Evolutionary conservation across 2,888 invertebrate species (phyloP).

Genomic region (Merodon equestris): DNA sequence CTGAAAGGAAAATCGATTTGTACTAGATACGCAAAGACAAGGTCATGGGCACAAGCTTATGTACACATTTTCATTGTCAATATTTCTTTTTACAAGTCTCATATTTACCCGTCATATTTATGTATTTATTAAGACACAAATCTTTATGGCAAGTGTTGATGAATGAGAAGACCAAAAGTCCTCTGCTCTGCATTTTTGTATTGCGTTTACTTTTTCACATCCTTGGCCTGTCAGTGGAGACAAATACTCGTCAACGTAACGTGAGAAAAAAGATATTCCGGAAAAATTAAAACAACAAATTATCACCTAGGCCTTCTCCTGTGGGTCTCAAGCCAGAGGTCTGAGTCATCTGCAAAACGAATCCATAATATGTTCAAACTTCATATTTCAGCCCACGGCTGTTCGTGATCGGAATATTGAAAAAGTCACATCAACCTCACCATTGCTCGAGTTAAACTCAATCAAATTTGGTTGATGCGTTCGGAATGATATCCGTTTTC

Average conservation of each 20-base stretch:
- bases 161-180: not conserved
- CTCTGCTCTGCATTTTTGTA: not conserved
- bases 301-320: constrained; percentile 4
- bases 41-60: too few species aligned
- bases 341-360: constrained; percentile 41
- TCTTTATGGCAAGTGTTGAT: constrained; percentile 7
- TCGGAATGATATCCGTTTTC: constrained; percentile 10
- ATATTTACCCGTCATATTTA: too few species aligned
- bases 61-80: too few species aligned
- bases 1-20: too few species aligned
- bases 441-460: not conserved
- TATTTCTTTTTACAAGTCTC: too few species aligned
- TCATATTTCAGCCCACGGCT: constrained; percentile 44
- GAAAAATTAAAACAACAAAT: constrained; percentile 26
- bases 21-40: too few species aligned
- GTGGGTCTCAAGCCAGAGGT: constrained; percentile 25
- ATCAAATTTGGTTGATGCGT: constrained; percentile 26
- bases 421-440: not conserved
- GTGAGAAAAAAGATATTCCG: constrained; percentile 26
- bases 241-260: not conserved
- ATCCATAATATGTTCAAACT: constrained; percentile 28
- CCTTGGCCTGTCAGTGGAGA: not conserved
- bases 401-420: constrained; percentile 43
- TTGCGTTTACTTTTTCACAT: too few species aligned
- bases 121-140: not conserved